Conservation (phyloP, 2,113 vertebrate species). For the Epinephelus fuscoguttatus region DNA sequence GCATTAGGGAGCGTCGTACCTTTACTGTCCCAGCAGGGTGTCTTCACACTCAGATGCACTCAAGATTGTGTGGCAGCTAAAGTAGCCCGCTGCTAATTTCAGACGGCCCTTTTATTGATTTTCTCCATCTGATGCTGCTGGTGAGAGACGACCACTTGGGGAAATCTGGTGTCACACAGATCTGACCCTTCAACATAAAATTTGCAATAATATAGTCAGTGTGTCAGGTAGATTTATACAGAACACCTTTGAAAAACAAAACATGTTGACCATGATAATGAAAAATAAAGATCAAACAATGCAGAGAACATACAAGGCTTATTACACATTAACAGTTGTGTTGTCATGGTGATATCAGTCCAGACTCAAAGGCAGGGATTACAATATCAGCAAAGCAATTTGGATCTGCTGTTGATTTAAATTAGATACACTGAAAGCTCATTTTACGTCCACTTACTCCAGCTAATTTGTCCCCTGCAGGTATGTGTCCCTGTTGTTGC, state of each 20-base stretch:
- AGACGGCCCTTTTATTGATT: constrained; percentile 37
- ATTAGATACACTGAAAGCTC: background rate
- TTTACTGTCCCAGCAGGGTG: background rate
- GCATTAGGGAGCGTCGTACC: background rate
- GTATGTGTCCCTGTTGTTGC: constrained; percentile 93
- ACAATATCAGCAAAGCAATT: background rate
- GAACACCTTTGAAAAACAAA: background rate
- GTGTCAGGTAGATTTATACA: background rate
- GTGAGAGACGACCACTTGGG: background rate
- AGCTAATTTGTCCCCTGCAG: constrained; percentile 70
- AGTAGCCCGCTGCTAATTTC: background rate
- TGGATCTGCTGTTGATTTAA: background rate
- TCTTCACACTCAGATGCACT: constrained; percentile 16
- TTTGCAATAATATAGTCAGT: background rate
- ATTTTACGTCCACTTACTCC: background rate
- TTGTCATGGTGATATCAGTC: background rate
- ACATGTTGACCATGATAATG: background rate
- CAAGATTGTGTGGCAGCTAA: background rate
- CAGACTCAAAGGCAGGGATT: background rate
- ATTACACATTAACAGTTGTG: background rate
- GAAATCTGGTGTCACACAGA: background rate
- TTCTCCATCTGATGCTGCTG: constrained; percentile 27
- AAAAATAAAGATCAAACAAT: background rate
- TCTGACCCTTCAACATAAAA: constrained; percentile 22
- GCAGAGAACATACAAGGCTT: background rate